phyloP scores from a whole-genome alignment of 2,113 vertebrate species.

The Callaeas wilsoni region DNA sequence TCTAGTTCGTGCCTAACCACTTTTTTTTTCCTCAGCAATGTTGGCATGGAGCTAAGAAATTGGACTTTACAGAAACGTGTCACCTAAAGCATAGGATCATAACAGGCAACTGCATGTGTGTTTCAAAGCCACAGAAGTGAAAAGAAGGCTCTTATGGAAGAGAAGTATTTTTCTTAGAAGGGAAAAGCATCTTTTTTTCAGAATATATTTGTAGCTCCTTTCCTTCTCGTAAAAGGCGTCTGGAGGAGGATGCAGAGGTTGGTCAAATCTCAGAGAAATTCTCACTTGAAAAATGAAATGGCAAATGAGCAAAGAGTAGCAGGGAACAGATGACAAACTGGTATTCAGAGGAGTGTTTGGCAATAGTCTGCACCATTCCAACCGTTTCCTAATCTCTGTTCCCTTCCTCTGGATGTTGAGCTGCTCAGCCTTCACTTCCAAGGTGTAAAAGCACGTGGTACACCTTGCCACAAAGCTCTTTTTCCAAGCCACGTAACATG shows the following conservation, averaged over 20 bases:
- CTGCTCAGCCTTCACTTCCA: neutral
- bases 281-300: neutral
- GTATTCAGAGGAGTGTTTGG: neutral
- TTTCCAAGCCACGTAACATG: accelerated
- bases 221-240: neutral
- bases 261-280: neutral
- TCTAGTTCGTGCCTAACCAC: neutral
- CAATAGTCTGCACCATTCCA: neutral
- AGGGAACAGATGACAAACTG: neutral
- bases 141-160: neutral
- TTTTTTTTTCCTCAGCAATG: neutral
- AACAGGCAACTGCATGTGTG: neutral
- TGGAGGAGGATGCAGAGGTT: neutral
- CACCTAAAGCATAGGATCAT: neutral
- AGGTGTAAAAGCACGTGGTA: neutral
- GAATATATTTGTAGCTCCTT: neutral
- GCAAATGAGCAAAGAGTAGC: neutral
- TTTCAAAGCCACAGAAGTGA: neutral
- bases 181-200: neutral
- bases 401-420: neutral
- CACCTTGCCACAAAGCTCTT: neutral
- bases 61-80: neutral
- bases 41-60: neutral
- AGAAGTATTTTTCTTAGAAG: neutral
- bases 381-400: accelerated